phyloP scores from a whole-genome alignment of 2,797 vertebrate species.

The Enteromius anoplus region DNA sequence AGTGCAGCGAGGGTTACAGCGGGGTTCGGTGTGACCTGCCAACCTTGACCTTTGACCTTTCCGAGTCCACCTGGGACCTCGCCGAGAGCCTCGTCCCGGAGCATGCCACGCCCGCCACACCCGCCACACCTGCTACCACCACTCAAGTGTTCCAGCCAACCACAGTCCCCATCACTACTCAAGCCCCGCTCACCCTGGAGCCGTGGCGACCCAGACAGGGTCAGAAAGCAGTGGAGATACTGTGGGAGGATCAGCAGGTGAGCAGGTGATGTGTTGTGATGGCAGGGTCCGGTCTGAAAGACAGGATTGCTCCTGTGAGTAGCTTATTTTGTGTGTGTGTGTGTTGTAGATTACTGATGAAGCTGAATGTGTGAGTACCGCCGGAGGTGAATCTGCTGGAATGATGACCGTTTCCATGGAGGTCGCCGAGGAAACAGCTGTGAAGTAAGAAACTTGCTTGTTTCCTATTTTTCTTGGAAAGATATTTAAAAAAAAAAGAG shows the following conservation, averaged over 20 bases:
- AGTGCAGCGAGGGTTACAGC: conserved; percentile 86
- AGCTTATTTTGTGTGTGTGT: conserved; percentile 29
- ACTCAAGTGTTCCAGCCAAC: conserved; percentile 72
- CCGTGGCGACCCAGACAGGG: conserved; percentile 90
- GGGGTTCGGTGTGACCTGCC: conserved; percentile 85
- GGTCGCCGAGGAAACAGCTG: conserved; percentile 90
- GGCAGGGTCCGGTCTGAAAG: neutral
- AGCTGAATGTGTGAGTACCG: conserved; percentile 89
- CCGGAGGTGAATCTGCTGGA: conserved; percentile 88
- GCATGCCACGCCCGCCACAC: conserved; percentile 73
- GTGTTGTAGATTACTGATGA: conserved; percentile 84
- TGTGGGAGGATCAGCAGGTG: conserved; percentile 93
- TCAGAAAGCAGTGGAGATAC: conserved; percentile 88
- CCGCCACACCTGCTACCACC: conserved; percentile 67
- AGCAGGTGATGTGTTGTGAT: conserved; percentile 55
- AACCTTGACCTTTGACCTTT: conserved; percentile 65
- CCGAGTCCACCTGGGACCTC: conserved; percentile 73
- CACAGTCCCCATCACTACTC: conserved; percentile 65
- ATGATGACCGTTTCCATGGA: conserved; percentile 88
- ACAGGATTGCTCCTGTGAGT: conserved; percentile 26
- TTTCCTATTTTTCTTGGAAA: neutral
- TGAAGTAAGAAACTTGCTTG: conserved; percentile 85
- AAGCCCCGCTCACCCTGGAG: conserved; percentile 77
- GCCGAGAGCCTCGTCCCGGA: conserved; percentile 70
- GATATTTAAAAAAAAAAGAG: neutral